A percentile compares a stretch with the other conserved stretches of the same genome.
Evolutionary conservation across 2,113 vertebrate species (phyloP).

Genomic region (Redunca redunca): DNA sequence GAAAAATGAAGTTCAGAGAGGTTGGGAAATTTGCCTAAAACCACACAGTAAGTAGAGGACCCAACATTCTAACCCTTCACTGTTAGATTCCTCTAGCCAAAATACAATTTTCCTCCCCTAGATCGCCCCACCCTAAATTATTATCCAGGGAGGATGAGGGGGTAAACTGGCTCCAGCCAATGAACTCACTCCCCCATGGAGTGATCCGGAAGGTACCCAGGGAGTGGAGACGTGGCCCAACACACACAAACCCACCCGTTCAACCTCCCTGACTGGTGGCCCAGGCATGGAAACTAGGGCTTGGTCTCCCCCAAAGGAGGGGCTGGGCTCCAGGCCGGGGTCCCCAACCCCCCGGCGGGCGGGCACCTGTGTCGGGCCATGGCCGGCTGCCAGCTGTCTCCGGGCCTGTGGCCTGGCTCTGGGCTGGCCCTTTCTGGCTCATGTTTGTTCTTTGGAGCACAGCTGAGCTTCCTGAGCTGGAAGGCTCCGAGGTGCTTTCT

Average conservation of each 20-base stretch:
- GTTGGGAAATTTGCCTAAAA: not conserved
- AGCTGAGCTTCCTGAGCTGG: not conserved
- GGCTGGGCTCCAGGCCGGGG: fast-evolving
- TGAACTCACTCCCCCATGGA: not conserved
- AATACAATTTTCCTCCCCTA: not conserved
- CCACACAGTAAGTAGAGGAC: not conserved
- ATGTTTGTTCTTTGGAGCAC: not conserved
- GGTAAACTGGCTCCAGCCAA: not conserved
- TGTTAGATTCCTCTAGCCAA: not conserved
- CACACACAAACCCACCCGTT: not conserved
- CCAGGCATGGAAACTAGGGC: not conserved
- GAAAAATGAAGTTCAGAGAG: not conserved
- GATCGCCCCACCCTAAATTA: not conserved
- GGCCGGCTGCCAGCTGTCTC: not conserved
- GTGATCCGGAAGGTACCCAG: not conserved
- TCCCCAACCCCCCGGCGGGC: fast-evolving
- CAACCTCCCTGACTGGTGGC: not conserved
- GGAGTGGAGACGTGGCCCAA: not conserved
- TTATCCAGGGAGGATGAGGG: not conserved
- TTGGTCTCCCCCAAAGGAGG: not conserved
- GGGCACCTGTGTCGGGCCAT: not conserved
- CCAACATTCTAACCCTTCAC: not conserved
- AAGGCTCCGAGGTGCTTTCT: not conserved
- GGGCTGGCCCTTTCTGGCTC: fast-evolving
- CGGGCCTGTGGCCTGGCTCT: fast-evolving